Conservation (phyloP, 1,140 invertebrate species). For the Drosophila pectinifera region DNA sequence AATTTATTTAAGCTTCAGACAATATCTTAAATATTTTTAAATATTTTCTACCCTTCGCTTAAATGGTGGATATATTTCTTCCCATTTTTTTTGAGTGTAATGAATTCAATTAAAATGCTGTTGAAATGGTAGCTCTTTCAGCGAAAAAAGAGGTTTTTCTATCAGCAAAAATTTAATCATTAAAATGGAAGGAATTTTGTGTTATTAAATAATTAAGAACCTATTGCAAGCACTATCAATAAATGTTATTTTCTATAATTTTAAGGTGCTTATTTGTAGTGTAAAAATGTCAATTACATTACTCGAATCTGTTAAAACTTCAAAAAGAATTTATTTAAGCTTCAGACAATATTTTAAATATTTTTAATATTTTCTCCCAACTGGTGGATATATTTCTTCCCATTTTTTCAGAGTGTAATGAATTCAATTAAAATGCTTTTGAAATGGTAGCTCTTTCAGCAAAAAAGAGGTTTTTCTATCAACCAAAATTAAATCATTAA, state of each 20-base stretch:
- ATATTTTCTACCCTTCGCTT: too few relatives aligned
- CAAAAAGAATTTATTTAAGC: too few relatives aligned
- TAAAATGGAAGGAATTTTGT: background rate
- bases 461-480: background rate
- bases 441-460: slow-evolving; percentile 1
- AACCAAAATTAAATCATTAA: background rate
- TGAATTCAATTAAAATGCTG: slow-evolving; percentile 50
- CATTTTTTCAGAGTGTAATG: slow-evolving; percentile 45
- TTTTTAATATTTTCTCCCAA: background rate
- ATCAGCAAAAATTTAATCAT: background rate
- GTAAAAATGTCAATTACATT: background rate
- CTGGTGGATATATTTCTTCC: background rate
- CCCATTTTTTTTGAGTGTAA: slow-evolving; percentile 40
- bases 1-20: too few relatives aligned
- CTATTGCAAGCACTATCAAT: too few relatives aligned
- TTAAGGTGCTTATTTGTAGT: too few relatives aligned
- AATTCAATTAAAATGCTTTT: slow-evolving; percentile 48
- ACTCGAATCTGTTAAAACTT: background rate
- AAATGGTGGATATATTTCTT: background rate
- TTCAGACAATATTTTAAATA: background rate
- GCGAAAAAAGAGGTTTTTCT: background rate
- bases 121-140: slow-evolving; percentile 8
- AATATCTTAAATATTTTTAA: background rate
- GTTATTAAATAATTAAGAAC: too few relatives aligned
- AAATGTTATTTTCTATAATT: too few relatives aligned